Conservation (phyloP, 1,140 invertebrate genomes). For the Brachionus sp. region DNA sequence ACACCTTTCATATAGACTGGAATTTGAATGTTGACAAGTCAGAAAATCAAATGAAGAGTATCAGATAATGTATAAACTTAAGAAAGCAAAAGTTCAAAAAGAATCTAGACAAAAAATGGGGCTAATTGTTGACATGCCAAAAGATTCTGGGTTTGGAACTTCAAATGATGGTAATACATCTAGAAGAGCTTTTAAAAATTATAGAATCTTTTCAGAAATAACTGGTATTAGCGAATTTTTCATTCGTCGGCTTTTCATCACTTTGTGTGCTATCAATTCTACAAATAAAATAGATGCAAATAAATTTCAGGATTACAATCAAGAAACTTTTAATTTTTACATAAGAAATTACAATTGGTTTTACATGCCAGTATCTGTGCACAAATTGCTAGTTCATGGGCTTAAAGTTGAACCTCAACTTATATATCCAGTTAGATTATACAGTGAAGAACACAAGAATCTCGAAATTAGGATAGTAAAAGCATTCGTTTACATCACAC, state of each 20-base stretch:
- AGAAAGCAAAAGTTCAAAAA: neutral
- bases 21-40: slow-evolving; percentile 11
- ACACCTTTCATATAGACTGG: slow-evolving; percentile 10
- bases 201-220: neutral
- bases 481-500: neutral
- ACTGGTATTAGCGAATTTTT: neutral
- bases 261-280: neutral
- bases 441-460: slow-evolving; percentile 10
- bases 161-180: neutral
- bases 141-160: slow-evolving; percentile 3
- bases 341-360: neutral
- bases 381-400: slow-evolving; percentile 4
- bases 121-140: neutral
- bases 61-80: neutral
- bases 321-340: neutral
- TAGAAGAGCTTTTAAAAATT: neutral
- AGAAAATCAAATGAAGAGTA: slow-evolving; percentile 1
- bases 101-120: neutral
- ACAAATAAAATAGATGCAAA: neutral
- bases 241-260: neutral
- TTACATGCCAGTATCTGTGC: neutral
- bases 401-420: neutral
- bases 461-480: neutral
- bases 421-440: neutral
- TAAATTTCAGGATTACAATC: slow-evolving; percentile 5